These are phyloP conservation scores for Macquaria australasica DNA, from an alignment of 2,113 vertebrate genomes.

Conservation along the genomic window DNA sequence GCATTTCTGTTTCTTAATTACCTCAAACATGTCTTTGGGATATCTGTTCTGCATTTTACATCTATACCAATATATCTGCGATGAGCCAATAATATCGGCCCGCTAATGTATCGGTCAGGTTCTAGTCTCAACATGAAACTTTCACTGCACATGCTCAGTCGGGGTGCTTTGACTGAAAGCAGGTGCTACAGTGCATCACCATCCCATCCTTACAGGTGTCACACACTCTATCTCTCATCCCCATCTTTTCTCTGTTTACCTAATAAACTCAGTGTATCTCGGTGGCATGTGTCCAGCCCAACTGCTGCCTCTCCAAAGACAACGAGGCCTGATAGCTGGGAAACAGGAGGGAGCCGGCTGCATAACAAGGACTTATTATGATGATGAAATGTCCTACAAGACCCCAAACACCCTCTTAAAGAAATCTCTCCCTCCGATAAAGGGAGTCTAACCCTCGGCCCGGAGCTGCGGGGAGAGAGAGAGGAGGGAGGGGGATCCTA, in stretches of 20 bases:
- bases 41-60: not conserved
- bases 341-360: constrained; percentile 60
- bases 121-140: not conserved
- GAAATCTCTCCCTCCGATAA: constrained; percentile 81
- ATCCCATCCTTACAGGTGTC: constrained; percentile 54
- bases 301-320: constrained; percentile 60
- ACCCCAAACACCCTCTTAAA: constrained; percentile 79
- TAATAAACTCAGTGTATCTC: constrained; percentile 56
- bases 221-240: constrained; percentile 34
- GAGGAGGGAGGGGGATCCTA: constrained; percentile 78
- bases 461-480: not conserved
- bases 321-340: constrained; percentile 73
- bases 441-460: constrained; percentile 86
- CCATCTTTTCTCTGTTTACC: constrained; percentile 23
- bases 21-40: too few relatives aligned
- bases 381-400: constrained; percentile 82
- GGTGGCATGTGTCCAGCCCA: constrained; percentile 76
- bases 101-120: not conserved
- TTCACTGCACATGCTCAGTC: constrained; percentile 1
- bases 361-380: constrained; percentile 81
- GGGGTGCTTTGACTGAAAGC: constrained; percentile 21
- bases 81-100: not conserved
- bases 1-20: too few relatives aligned
- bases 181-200: constrained; percentile 42
- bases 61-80: not conserved